These are phyloP conservation scores for Electrona antarctica DNA, from an alignment of 2,113 vertebrate genomes.

Conservation along the genomic window DNA sequence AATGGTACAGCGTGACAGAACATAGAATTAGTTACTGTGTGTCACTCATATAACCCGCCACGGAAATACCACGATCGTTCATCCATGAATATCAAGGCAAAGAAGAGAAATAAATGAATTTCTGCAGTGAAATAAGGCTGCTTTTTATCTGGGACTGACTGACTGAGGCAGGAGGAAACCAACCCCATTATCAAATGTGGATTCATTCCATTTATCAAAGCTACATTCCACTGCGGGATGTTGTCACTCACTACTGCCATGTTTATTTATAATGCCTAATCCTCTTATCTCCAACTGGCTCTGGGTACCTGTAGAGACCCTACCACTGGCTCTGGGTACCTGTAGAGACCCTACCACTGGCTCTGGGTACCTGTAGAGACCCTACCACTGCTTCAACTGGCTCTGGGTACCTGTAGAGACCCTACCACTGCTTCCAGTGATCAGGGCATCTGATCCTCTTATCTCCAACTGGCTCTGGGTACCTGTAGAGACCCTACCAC, in stretches of 20 bases:
- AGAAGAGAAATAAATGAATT: slow-evolving; percentile 30
- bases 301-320: slow-evolving; percentile 21
- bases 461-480: slow-evolving; percentile 21
- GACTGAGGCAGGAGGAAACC: slow-evolving; percentile 26
- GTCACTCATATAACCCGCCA: slow-evolving; percentile 32
- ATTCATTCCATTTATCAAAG: slow-evolving; percentile 48
- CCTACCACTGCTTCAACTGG: too few species aligned
- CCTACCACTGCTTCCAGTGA: not conserved
- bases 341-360: too few species aligned
- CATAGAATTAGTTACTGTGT: slow-evolving; percentile 35
- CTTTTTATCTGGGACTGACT: slow-evolving; percentile 38
- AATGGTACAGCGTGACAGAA: not conserved
- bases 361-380: too few species aligned
- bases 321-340: too few species aligned
- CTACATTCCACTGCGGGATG: slow-evolving; percentile 6
- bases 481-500: slow-evolving; percentile 20
- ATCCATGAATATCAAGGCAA: slow-evolving; percentile 51
- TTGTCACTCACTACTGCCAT: slow-evolving; percentile 16
- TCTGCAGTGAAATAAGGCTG: slow-evolving; percentile 19
- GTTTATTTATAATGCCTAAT: slow-evolving; percentile 34
- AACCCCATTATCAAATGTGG: slow-evolving; percentile 53
- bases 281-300: too few species aligned
- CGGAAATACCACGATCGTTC: slow-evolving; percentile 27
- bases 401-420: too few species aligned
- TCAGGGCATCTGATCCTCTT: slow-evolving; percentile 2